A percentile compares a stretch with the other conserved stretches of the same genome.
These are phyloP conservation scores for Triplophysa dalaica DNA, from an alignment of 2,113 vertebrate genomes.

Conservation along the genomic window DNA sequence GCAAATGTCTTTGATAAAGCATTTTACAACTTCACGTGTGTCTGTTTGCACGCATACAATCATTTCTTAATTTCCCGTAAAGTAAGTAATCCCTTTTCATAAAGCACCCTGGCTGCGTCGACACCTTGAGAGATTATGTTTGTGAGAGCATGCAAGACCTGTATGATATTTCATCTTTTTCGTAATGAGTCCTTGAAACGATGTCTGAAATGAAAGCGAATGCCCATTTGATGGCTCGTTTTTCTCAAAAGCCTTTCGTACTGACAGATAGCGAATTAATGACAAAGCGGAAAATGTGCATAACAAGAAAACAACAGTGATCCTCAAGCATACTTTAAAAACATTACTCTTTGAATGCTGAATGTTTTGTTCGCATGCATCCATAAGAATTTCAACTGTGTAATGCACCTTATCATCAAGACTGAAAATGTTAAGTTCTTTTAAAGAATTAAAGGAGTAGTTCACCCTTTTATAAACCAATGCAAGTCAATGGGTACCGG, in stretches of 20 bases:
- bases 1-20: constrained; percentile 68
- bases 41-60: constrained; percentile 33
- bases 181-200: constrained; percentile 8
- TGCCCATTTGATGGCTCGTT: neutral
- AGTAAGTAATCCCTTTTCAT: constrained; percentile 2
- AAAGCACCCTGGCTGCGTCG: neutral
- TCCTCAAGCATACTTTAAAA: neutral
- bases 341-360: neutral
- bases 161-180: constrained; percentile 1
- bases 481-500: too few relatives aligned
- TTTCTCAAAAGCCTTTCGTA: neutral
- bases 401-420: neutral
- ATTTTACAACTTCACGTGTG: constrained; percentile 37
- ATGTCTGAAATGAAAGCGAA: neutral
- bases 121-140: constrained; percentile 13
- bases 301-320: neutral
- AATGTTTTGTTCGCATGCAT: neutral
- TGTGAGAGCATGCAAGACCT: constrained; percentile 1
- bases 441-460: neutral
- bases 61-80: neutral
- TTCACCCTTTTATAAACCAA: too few relatives aligned
- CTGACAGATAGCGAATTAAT: neutral
- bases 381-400: neutral
- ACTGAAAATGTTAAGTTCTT: neutral
- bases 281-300: neutral